Conservation (phyloP, 2,797 vertebrate genomes). For the Bradypodion ventrale region DNA sequence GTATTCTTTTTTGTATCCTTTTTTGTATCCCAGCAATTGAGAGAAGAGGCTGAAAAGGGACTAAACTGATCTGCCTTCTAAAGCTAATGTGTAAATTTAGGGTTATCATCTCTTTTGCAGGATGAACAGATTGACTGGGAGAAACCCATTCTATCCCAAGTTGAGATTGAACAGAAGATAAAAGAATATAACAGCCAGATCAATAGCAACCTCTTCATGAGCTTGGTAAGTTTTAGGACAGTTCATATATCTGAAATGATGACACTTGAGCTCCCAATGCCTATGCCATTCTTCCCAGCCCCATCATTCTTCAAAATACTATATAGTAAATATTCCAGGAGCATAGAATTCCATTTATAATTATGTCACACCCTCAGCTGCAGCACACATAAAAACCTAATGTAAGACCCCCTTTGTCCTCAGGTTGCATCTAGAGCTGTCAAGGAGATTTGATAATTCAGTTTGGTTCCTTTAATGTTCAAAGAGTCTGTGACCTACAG, state of each 20-base stretch:
- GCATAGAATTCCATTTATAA: neutral
- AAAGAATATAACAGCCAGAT: constrained; percentile 95
- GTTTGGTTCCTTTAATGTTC: neutral
- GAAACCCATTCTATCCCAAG: constrained; percentile 80
- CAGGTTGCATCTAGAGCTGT: neutral
- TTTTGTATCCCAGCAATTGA: neutral
- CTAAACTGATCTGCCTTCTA: neutral
- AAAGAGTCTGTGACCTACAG: neutral
- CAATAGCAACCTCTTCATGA: constrained; percentile 95
- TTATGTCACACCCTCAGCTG: neutral
- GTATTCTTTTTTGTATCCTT: neutral
- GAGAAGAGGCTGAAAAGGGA: neutral
- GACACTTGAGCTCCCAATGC: neutral
- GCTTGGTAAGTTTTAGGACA: constrained; percentile 78
- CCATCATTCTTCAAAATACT: neutral
- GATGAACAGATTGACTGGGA: constrained; percentile 86
- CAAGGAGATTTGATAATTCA: neutral
- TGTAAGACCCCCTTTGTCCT: neutral
- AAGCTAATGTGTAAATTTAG: neutral
- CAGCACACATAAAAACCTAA: neutral
- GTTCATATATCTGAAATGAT: neutral
- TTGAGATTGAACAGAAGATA: constrained; percentile 88
- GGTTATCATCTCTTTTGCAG: constrained; percentile 64
- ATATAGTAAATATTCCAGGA: neutral
- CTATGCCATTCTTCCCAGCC: neutral